Evolutionary conservation across 2,113 vertebrate genomes (phyloP), one percentile per base, ranked within the genome.

Genomic region (Neogobius melanostomus): DNA sequence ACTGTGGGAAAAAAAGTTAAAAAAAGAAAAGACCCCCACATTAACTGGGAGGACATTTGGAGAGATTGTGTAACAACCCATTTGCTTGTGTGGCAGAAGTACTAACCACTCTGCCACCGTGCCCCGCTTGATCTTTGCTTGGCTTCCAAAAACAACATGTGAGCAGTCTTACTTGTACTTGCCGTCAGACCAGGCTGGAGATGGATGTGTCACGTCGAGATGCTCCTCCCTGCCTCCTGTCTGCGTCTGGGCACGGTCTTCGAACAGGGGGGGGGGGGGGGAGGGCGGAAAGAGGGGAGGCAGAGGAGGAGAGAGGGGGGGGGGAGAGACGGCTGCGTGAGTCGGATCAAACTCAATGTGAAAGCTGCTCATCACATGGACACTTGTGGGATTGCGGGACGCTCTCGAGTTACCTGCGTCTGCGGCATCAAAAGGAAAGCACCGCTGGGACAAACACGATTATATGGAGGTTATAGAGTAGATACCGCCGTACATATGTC

Each of bases 171-270:
- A 78, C 66, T 59, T 77, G 66, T 47, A 75, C 56, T 70, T 79
- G 43, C 28, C 63, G 53, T 74, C 60, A 64, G 61, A 61, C 59
- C 47, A 66, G 60, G 63, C 73, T 72, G 53, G 65, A 48, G 69
- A 53, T 28, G 42, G 56, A 77, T 44, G 12, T 68, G 68, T 74
- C 48, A 60, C 68, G 56, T 77, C 64, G 77, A 61, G 8, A 7
- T 53, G 80, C 83, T 85, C 84, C 89, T 77, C 80, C 85, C 79
- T 69, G 56, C 81, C 84, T 84, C 82, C 70, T 85, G 85, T 89
- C 83, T 69, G 11, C 45, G 71, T 50, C 70, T 48, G 42, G 86
- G 75, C 42, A 72, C 68, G 75, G 49, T 60, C 79, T 66, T 69
- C 74, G 68, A 54, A 76, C 11, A 73, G 81, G 66, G n/a, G 50